These are phyloP conservation scores for Gymnocypris eckloni DNA, from an alignment of 2,797 vertebrate species.

Conservation along the genomic window DNA sequence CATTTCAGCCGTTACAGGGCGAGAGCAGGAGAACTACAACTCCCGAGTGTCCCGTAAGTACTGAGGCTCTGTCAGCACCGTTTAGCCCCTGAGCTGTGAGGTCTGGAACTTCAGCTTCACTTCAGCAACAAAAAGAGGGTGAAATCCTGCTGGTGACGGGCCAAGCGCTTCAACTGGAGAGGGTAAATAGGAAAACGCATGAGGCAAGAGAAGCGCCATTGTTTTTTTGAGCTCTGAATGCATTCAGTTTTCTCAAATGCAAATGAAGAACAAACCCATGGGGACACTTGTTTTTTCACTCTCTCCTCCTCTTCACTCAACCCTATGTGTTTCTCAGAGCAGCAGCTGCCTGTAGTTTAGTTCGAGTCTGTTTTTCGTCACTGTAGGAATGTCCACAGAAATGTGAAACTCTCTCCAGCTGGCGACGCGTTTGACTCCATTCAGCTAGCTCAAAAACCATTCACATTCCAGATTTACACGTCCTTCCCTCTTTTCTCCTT, in stretches of 20 bases:
- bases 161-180: constrained; percentile 42
- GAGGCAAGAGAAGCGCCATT: constrained; percentile 51
- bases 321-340: constrained; percentile 44
- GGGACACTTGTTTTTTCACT: constrained; percentile 40
- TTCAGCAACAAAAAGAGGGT: constrained; percentile 35
- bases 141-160: constrained; percentile 25
- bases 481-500: constrained; percentile 1
- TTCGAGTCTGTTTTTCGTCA: constrained; percentile 60
- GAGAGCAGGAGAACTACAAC: constrained; percentile 45
- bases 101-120: constrained; percentile 50
- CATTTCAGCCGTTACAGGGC: constrained; percentile 9
- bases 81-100: constrained; percentile 47
- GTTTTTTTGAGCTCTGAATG: constrained; percentile 51
- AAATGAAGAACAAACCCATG: constrained; percentile 53
- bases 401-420: constrained; percentile 69
- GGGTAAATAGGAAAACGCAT: constrained; percentile 39
- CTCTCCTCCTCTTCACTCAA: constrained; percentile 18
- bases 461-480: constrained; percentile 51
- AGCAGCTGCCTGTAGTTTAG: constrained; percentile 63
- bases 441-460: constrained; percentile 56
- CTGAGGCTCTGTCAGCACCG: constrained; percentile 35
- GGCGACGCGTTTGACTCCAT: constrained; percentile 57
- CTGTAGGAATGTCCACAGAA: constrained; percentile 67
- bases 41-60: constrained; percentile 6
- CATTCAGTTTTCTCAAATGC: constrained; percentile 63